Conservation (phyloP, 2,113 vertebrate species). For the Engraulis encrasicolus region DNA sequence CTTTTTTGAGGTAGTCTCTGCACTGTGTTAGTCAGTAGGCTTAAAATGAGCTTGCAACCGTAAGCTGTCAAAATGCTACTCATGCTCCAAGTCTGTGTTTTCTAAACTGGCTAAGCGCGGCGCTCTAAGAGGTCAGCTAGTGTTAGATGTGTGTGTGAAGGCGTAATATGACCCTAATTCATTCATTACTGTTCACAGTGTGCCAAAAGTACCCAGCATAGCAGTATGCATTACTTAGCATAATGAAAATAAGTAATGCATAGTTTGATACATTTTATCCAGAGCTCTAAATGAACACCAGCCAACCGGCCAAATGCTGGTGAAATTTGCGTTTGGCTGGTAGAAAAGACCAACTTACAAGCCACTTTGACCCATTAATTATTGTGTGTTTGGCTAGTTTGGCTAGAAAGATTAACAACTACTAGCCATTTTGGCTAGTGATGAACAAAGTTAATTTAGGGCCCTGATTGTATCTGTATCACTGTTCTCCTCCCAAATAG, state of each 20-base stretch:
- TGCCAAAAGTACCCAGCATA: constrained; percentile 13
- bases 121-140: not conserved
- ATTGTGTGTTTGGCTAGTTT: too few relatives aligned
- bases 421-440: too few relatives aligned
- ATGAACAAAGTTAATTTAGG: too few relatives aligned
- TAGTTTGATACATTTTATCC: not conserved
- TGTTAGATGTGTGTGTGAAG: not conserved
- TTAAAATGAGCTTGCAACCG: constrained; percentile 3
- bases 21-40: not conserved
- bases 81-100: not conserved
- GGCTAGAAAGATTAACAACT: too few relatives aligned
- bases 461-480: too few relatives aligned
- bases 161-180: not conserved
- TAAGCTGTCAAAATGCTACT: not conserved
- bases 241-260: not conserved
- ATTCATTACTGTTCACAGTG: not conserved
- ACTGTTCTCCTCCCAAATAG: not conserved
- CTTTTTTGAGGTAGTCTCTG: not conserved
- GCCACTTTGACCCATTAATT: too few relatives aligned
- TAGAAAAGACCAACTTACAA: too few relatives aligned
- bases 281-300: too few relatives aligned
- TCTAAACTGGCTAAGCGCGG: not conserved
- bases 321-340: too few relatives aligned
- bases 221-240: not conserved
- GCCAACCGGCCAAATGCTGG: too few relatives aligned